A percentile compares a stretch with the other conserved stretches of the same genome.
Evolutionary conservation across 2,797 vertebrate genomes (phyloP).

Genomic region (Salmo trutta): DNA sequence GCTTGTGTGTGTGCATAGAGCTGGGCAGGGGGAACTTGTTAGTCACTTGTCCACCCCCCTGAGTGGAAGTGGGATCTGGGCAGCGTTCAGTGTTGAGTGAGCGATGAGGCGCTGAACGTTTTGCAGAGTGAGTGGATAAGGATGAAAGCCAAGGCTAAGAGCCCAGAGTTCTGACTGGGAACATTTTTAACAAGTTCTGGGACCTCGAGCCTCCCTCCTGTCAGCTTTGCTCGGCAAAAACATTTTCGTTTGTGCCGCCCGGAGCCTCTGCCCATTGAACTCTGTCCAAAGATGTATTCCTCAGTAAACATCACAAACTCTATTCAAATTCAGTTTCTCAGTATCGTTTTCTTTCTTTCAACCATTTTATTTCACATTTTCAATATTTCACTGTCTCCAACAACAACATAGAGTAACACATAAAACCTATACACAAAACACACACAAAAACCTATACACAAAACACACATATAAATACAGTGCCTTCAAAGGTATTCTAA

Average conservation of each 20-base stretch:
- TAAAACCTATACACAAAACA: too few relatives aligned
- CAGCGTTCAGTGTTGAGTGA: not conserved
- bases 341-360: not conserved
- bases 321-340: slow-evolving; percentile 30
- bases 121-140: not conserved
- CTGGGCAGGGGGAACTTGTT: slow-evolving; percentile 15
- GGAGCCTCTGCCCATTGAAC: slow-evolving; percentile 17
- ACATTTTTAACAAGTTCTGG: slow-evolving; percentile 4
- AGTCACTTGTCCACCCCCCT: slow-evolving; percentile 54
- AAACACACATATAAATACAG: too few relatives aligned
- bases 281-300: slow-evolving; percentile 34
- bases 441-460: too few relatives aligned
- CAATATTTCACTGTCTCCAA: too few relatives aligned
- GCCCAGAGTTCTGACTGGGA: not conserved
- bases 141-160: slow-evolving; percentile 9
- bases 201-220: not conserved
- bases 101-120: slow-evolving; percentile 2
- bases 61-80: not conserved
- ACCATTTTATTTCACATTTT: too few relatives aligned
- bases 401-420: too few relatives aligned
- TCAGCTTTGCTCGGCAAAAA: not conserved
- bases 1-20: not conserved
- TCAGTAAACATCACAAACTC: slow-evolving; percentile 34
- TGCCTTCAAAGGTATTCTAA: too few relatives aligned
- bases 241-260: not conserved